Percentiles rank a stretch among this genome's conserved stretches.
Evolutionary conservation across 1,140 invertebrate genomes (phyloP).

Genomic region (Papilio polyxenes): DNA sequence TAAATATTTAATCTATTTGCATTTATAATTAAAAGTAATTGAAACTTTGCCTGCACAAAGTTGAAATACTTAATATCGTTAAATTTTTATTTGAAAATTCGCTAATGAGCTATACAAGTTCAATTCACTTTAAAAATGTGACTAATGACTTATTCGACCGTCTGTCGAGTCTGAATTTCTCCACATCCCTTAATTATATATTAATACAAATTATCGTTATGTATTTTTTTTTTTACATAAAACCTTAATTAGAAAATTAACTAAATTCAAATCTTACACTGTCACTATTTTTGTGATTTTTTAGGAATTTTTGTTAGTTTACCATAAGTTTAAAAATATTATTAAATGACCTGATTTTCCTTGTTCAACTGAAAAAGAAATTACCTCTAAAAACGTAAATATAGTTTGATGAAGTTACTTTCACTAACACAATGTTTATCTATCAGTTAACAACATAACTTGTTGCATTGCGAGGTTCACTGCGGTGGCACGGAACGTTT

Average conservation of each 20-base stretch:
- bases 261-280: neutral
- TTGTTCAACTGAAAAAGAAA: too few relatives aligned
- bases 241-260: neutral
- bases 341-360: too few relatives aligned
- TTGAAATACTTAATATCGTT: slow-evolving; percentile 6
- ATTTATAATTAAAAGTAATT: neutral
- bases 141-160: slow-evolving; percentile 8
- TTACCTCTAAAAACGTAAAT: neutral
- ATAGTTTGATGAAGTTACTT: neutral
- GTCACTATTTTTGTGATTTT: neutral
- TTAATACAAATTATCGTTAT: neutral
- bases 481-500: neutral
- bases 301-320: neutral
- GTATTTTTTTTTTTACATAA: neutral
- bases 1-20: neutral
- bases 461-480: slow-evolving; percentile 2
- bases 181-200: neutral
- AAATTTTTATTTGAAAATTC: neutral
- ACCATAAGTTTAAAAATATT: too few relatives aligned
- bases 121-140: neutral
- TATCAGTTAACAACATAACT: neutral
- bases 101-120: slow-evolving; percentile 13
- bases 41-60: neutral
- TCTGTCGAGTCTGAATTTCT: slow-evolving; percentile 1
- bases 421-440: neutral